phyloP scores from a whole-genome alignment of 2,113 vertebrate species.

The Bombycilla garrulus region DNA sequence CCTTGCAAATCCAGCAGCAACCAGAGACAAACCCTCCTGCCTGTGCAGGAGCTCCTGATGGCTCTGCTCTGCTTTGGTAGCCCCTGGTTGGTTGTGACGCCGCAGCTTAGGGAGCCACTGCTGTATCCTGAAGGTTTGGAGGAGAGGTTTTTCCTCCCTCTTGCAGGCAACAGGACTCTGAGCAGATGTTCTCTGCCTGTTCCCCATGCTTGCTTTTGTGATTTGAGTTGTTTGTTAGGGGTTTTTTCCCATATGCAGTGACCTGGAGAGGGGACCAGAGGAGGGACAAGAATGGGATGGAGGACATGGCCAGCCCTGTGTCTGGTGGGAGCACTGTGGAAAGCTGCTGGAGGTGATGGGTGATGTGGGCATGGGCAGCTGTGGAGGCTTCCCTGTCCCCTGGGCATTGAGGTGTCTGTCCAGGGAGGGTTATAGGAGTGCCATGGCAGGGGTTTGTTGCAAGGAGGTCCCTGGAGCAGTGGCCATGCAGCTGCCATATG shows the following conservation, averaged over 20 bases:
- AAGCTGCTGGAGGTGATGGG: not conserved
- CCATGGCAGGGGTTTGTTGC: not conserved
- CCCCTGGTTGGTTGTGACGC: not conserved
- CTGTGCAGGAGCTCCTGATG: not conserved
- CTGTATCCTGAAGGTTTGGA: not conserved
- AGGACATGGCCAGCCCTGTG: not conserved
- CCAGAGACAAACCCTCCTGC: not conserved
- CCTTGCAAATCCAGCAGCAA: not conserved
- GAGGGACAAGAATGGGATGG: too few species aligned
- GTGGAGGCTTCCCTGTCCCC: not conserved
- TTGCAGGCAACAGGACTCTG: not conserved
- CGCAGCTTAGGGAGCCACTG: not conserved
- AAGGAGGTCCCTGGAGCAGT: not conserved
- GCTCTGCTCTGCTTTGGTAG: not conserved
- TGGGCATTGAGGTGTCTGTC: not conserved
- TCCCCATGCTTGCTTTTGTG: not conserved
- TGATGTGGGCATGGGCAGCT: not conserved
- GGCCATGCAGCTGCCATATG: accelerated
- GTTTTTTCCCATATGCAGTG: not conserved
- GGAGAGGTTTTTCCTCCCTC: not conserved
- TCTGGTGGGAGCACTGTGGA: not conserved
- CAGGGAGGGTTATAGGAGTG: not conserved
- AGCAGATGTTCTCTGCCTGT: not conserved
- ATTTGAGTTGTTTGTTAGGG: accelerated
- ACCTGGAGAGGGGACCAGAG: not conserved